Evolutionary conservation across 2,888 invertebrate species (phyloP), one percentile per base, ranked within the genome.

Genomic region (Trachelus stipa): DNA sequence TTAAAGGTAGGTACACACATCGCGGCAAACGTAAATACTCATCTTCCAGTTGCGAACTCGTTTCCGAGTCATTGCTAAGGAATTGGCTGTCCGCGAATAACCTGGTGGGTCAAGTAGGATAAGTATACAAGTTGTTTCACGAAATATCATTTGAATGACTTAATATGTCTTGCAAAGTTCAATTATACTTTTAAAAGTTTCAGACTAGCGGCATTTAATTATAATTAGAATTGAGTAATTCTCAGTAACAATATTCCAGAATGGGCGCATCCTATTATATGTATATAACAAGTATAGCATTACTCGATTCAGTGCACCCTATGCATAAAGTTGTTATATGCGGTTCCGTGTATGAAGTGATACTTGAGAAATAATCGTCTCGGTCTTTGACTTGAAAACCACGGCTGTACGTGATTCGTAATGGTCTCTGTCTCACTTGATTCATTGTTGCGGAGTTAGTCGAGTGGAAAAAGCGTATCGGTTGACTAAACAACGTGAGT

Each of bases 381-480:
- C 56, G 56, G 23, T 56, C 56, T 56, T 56, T 56, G 56, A 56
- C 56, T 56, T 56, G 56, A 56, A 40, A 69, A 40, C 40, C 40
- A 68, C 77, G 77, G 40, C 34, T 68, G 75, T 34, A 75, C 75
- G 37, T 69, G 75, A 69, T 71, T 23, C 69, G 33, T 56, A 56
- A 56, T 56, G 23, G 56, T 15, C 23, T 56, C 23, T 56, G 23
- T 56, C 56, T 23, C 9, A 56, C 56, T 56, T 56, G 23, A 69
- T 71, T 77, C 75, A 71, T 73, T 74, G 74, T 37, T 77, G 74
- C 34, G 4, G 40, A 74, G 33, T 74, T 23, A 34, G 74, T 68
- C 37, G 74, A 74, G 40, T 74, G 40, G 23, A 69, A 74, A 74
- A 75, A 34, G 74, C 77, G 77, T 77, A 77, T 75, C 71, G 77